Percentiles rank a stretch among this genome's conserved stretches.
Conservation (phyloP, 2,888 invertebrate genomes). For the Anodontia alba region DNA sequence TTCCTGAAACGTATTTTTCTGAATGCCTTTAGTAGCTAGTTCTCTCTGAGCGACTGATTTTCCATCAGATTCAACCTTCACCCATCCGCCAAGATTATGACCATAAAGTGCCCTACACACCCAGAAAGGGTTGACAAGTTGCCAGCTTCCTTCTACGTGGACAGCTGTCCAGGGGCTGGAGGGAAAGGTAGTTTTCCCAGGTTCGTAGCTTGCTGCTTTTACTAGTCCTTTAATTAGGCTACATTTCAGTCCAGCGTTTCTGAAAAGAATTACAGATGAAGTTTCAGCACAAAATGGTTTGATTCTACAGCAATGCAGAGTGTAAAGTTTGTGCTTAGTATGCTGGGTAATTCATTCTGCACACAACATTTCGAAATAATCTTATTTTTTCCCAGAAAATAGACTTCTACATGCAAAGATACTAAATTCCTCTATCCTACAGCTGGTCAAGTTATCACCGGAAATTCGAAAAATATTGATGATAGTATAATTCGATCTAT, state of each 20-base stretch:
- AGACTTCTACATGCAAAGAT: too few relatives aligned
- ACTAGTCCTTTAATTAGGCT: constrained; percentile 47
- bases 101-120: constrained; percentile 57
- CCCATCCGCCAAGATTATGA: constrained; percentile 56
- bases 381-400: too few relatives aligned
- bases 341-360: too few relatives aligned
- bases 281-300: neutral
- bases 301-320: too few relatives aligned
- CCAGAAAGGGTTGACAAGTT: constrained; percentile 60
- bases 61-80: constrained; percentile 57
- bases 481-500: too few relatives aligned
- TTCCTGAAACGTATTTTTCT: constrained; percentile 58
- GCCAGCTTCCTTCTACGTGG: constrained; percentile 49
- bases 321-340: too few relatives aligned
- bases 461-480: too few relatives aligned
- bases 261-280: too few relatives aligned
- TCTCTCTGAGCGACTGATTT: constrained; percentile 25
- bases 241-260: constrained; percentile 49
- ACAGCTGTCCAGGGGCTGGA: constrained; percentile 50
- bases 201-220: constrained; percentile 53
- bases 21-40: constrained; percentile 32
- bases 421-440: too few relatives aligned
- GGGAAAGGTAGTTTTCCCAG: constrained; percentile 42
- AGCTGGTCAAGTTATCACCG: too few relatives aligned
- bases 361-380: too few relatives aligned